Percentiles rank a stretch among this genome's conserved stretches.
phyloP scores from a whole-genome alignment of 2,113 vertebrate species.

The Pavo muticus region DNA sequence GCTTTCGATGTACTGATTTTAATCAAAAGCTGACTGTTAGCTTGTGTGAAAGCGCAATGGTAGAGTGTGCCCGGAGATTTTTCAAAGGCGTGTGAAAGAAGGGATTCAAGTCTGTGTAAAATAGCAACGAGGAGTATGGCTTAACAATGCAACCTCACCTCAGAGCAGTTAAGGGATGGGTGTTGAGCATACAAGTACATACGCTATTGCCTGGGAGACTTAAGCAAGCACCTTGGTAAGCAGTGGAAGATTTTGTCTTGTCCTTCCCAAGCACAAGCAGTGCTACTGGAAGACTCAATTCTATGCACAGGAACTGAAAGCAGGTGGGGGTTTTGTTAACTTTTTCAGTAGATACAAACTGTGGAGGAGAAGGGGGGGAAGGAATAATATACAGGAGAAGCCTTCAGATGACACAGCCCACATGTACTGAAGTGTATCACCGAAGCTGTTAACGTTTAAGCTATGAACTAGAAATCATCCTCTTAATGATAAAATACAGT shows the following conservation, averaged over 20 bases:
- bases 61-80: background rate
- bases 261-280: background rate
- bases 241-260: background rate
- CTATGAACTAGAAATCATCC: background rate
- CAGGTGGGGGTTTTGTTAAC: background rate
- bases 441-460: background rate
- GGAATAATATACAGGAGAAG: background rate
- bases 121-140: background rate
- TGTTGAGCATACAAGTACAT: background rate
- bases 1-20: background rate
- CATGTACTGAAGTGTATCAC: background rate
- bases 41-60: background rate
- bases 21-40: background rate
- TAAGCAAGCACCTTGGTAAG: background rate
- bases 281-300: background rate
- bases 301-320: background rate
- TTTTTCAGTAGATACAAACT: background rate
- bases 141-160: background rate
- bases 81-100: background rate
- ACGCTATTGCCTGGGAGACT: background rate
- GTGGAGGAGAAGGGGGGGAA: background rate
- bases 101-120: background rate
- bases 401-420: background rate
- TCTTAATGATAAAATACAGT: background rate
- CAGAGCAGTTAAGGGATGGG: background rate